Evolutionary conservation across 1,140 invertebrate genomes (phyloP).

Genomic region (Lucilia cuprina): DNA sequence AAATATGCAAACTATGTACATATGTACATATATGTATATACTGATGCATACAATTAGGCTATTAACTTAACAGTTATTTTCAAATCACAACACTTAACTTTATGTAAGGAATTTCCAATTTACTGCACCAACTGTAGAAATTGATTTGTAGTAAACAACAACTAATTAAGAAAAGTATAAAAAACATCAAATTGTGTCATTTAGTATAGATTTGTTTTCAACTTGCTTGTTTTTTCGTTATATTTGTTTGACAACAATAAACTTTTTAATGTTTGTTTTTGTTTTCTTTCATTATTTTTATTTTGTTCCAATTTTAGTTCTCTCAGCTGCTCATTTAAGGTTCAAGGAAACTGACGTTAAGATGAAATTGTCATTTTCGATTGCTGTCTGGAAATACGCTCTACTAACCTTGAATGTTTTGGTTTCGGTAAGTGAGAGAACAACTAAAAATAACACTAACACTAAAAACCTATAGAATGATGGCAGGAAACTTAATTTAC

Average conservation of each 20-base stretch:
- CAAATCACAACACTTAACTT: background rate
- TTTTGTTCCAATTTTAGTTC: constrained; percentile 1
- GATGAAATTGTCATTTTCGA: constrained; percentile 38
- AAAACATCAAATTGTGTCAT: background rate
- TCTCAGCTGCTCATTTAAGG: background rate
- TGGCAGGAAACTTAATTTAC: background rate
- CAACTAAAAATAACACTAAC: background rate
- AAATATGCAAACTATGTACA: too few species aligned
- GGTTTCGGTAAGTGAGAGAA: constrained; percentile 36
- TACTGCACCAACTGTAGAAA: background rate
- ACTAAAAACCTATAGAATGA: background rate
- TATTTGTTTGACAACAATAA: background rate
- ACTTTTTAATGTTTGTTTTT: background rate
- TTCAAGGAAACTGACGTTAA: constrained; percentile 29
- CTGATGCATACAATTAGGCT: too few species aligned
- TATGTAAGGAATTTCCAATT: background rate
- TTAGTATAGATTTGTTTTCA: background rate
- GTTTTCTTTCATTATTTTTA: constrained; percentile 4
- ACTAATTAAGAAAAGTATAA: background rate
- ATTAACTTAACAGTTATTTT: background rate
- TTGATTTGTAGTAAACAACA: background rate
- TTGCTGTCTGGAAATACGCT: constrained; percentile 35
- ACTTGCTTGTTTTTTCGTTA: background rate
- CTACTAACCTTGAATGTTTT: constrained; percentile 24
- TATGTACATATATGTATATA: too few species aligned